These are phyloP conservation scores for Antheraea mylitta DNA, from an alignment of 1,140 invertebrate genomes.

Conservation along the genomic window DNA sequence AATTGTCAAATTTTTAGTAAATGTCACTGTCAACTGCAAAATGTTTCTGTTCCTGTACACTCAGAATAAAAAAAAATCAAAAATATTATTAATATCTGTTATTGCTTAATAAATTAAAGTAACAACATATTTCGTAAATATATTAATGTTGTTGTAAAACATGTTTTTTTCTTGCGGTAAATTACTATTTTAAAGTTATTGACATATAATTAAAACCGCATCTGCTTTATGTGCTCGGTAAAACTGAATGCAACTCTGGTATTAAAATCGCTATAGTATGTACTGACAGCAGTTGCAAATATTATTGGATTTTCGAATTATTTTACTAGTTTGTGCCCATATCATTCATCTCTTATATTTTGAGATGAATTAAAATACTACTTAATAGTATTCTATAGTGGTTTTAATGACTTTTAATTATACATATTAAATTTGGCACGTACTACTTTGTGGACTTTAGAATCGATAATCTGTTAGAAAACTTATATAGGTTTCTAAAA, in stretches of 20 bases:
- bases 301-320: background rate
- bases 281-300: background rate
- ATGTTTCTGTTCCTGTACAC: too few relatives aligned
- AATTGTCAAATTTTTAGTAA: too few relatives aligned
- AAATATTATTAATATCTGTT: too few relatives aligned
- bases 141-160: too few relatives aligned
- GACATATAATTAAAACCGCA: too few relatives aligned
- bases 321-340: background rate
- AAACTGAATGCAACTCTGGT: background rate
- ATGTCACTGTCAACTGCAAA: too few relatives aligned
- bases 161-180: too few relatives aligned
- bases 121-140: too few relatives aligned
- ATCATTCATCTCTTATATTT: background rate
- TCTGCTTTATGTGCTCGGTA: background rate
- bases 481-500: background rate
- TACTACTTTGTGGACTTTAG: slow-evolving; percentile 51
- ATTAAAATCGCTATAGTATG: too few relatives aligned
- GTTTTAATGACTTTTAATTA: slow-evolving; percentile 22
- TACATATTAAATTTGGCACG: slow-evolving; percentile 14
- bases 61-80: too few relatives aligned
- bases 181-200: too few relatives aligned
- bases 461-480: slow-evolving; percentile 57
- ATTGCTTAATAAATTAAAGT: too few relatives aligned
- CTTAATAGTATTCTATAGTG: slow-evolving; percentile 7
- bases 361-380: background rate